These are phyloP conservation scores for Petrolisthes manimaculis DNA, from an alignment of 2,888 invertebrate genomes.

Conservation along the genomic window DNA sequence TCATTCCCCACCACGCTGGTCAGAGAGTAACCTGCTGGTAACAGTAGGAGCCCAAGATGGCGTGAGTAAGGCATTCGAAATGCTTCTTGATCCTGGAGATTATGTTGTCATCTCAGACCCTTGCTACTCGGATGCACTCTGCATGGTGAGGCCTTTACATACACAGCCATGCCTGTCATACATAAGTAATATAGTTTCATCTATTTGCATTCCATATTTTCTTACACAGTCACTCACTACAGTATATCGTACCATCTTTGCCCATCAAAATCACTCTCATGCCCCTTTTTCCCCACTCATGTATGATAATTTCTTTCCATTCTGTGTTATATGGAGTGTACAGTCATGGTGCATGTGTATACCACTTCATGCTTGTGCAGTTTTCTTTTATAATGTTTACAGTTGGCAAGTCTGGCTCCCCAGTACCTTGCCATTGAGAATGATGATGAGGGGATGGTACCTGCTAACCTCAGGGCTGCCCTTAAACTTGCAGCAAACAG, in stretches of 20 bases:
- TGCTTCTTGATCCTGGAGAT: slow-evolving; percentile 80
- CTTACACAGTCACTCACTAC: too few species aligned
- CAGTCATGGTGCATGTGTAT: too few species aligned
- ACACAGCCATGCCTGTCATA: background rate
- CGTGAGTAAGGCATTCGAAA: slow-evolving; percentile 80
- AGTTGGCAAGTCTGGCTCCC: slow-evolving; percentile 75
- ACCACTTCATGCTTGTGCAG: too few species aligned
- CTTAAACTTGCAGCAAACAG: background rate
- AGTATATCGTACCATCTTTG: background rate
- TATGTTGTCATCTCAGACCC: slow-evolving; percentile 80
- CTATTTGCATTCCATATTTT: background rate
- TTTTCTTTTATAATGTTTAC: background rate
- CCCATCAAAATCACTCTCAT: background rate
- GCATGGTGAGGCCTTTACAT: slow-evolving; percentile 74
- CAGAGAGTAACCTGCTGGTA: slow-evolving; percentile 74
- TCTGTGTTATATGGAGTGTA: too few species aligned
- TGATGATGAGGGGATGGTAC: slow-evolving; percentile 79
- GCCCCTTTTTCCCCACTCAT: background rate
- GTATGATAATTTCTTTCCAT: too few species aligned
- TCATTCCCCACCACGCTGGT: slow-evolving; percentile 78
- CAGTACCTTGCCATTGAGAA: slow-evolving; percentile 79
- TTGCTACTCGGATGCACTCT: slow-evolving; percentile 79
- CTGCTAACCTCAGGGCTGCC: slow-evolving; percentile 73
- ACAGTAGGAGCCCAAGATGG: slow-evolving; percentile 85
- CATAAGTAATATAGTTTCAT: background rate